Conservation (phyloP, 2,888 invertebrate species). For the Hipparchia sbordonii region DNA sequence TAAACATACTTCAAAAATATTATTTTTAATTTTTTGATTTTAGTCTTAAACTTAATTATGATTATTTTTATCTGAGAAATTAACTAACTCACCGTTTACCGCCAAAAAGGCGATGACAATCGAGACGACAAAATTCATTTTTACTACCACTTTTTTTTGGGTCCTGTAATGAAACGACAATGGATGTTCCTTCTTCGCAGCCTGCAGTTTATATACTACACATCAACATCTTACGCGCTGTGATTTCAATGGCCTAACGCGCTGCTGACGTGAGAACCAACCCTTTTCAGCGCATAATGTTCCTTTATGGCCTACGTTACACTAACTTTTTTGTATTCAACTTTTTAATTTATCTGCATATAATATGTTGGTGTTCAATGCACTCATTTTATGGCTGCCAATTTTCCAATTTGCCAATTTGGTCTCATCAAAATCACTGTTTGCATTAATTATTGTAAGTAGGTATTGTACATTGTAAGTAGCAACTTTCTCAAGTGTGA, state of each 20-base stretch:
- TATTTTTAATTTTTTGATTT: not conserved
- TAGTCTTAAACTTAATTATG: slow-evolving; percentile 5
- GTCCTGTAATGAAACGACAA: slow-evolving; percentile 48
- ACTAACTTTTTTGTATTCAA: not conserved
- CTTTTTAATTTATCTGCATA: too few relatives aligned
- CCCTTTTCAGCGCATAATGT: slow-evolving; percentile 48
- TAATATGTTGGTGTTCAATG: too few relatives aligned
- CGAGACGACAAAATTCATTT: slow-evolving; percentile 56
- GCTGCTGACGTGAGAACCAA: slow-evolving; percentile 71
- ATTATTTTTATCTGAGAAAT: slow-evolving; percentile 24
- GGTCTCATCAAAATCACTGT: too few relatives aligned
- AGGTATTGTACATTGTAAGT: too few relatives aligned
- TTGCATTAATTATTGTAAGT: too few relatives aligned
- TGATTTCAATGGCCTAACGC: slow-evolving; percentile 73
- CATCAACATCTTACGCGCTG: slow-evolving; percentile 60
- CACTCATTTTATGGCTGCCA: too few relatives aligned
- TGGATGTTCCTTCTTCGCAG: slow-evolving; percentile 65
- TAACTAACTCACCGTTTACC: slow-evolving; percentile 64
- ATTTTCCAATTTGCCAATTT: too few relatives aligned
- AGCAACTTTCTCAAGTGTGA: too few relatives aligned
- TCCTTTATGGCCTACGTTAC: not conserved
- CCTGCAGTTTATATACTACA: slow-evolving; percentile 76
- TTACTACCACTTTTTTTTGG: slow-evolving; percentile 35
- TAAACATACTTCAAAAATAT: not conserved
- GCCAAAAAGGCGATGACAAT: slow-evolving; percentile 62